Evolutionary conservation across 2,888 invertebrate genomes (phyloP).

Genomic region (Dryobotodes eremita): DNA sequence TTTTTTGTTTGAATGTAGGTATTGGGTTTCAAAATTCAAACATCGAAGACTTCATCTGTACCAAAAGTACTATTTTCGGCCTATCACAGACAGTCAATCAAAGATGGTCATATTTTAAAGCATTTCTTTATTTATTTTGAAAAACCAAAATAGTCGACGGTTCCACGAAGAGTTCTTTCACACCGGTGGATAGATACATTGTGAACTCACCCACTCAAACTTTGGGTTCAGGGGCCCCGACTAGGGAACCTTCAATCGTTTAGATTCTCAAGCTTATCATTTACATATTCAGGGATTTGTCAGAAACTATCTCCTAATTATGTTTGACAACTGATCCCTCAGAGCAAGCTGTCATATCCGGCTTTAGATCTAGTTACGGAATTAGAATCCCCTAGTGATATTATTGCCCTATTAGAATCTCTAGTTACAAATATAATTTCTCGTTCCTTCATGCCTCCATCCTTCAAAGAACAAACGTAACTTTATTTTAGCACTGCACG

Average conservation of each 20-base stretch:
- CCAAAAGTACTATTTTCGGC: neutral
- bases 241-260: neutral
- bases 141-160: neutral
- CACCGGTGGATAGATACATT: neutral
- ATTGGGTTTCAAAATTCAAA: neutral
- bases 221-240: conserved; percentile 22
- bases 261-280: neutral
- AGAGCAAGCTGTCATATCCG: neutral
- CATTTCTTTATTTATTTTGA: neutral
- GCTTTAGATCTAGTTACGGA: neutral
- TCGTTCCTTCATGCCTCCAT: neutral
- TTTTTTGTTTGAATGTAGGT: no score
- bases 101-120: neutral
- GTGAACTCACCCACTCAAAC: conserved; percentile 5
- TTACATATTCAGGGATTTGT: neutral
- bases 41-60: neutral
- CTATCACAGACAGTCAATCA: neutral
- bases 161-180: conserved; percentile 8
- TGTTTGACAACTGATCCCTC: neutral
- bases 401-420: neutral
- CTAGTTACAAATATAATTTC: neutral
- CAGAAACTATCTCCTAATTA: neutral
- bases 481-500: neutral
- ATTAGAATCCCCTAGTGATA: conserved; percentile 3
- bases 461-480: neutral